Percentiles rank a stretch among this genome's conserved stretches.
Evolutionary conservation across 2,888 invertebrate genomes (phyloP).

Genomic region (Drosophila atroscutellata): DNA sequence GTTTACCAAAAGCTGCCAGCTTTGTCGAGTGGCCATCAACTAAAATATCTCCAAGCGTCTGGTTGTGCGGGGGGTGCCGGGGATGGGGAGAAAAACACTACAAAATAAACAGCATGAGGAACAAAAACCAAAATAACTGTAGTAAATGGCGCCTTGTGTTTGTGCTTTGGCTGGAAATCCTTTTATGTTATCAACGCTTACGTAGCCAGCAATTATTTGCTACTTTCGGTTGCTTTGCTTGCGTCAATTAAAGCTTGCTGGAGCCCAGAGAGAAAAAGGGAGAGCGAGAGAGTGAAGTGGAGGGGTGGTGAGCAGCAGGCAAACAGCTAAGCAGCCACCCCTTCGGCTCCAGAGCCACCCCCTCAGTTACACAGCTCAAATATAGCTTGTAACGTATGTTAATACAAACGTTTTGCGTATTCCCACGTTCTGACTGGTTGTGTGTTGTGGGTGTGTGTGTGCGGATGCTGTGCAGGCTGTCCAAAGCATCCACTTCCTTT

Average conservation of each 20-base stretch:
- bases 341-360: conserved; percentile 7
- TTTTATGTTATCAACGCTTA: conserved; percentile 75
- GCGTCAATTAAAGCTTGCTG: conserved; percentile 74
- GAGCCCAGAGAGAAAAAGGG: conserved; percentile 8
- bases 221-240: conserved; percentile 65
- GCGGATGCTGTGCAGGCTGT: conserved; percentile 23
- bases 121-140: conserved; percentile 34
- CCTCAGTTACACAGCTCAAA: conserved; percentile 22
- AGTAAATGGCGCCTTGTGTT: conserved; percentile 57
- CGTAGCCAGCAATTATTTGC: conserved; percentile 76
- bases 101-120: conserved; percentile 7
- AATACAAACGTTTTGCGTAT: conserved; percentile 60
- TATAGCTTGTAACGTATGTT: conserved; percentile 58
- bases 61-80: neutral
- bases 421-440: conserved; percentile 38
- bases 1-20: conserved; percentile 44
- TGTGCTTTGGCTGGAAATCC: conserved; percentile 66
- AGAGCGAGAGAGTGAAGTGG: neutral
- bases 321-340: conserved; percentile 12
- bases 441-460: neutral
- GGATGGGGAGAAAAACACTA: neutral
- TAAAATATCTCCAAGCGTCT: conserved; percentile 26
- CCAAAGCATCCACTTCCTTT: conserved; percentile 46
- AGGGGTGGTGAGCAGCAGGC: neutral
- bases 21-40: conserved; percentile 38